Base-by-base conservation (phyloP, 2,888 invertebrate species). In the Caenorhabditis parvicauda region DNA sequence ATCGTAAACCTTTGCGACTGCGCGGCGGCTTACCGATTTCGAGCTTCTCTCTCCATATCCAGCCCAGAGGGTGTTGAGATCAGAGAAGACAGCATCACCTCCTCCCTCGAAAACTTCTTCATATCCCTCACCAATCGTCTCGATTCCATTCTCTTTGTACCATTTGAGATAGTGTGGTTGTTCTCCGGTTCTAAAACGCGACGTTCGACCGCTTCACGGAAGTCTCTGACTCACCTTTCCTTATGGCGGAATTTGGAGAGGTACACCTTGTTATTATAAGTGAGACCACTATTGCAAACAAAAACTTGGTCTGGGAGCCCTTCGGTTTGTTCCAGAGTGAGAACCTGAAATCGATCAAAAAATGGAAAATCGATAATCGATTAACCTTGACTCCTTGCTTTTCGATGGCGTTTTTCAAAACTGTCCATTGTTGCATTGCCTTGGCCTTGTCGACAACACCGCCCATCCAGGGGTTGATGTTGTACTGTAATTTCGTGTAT, bases 381-480 rank as follows among this genome's bases (percentile, higher is more conserved):
- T 19, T 59, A 41, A 74, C 79, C 56, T 75, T 47, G 14, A 80
- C 77, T 12, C 76, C 79, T 29, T 76, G 69, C 12, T 67, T 62
- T 52, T 81, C 79, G 25, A 81, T 76, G 3, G 70, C 68, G n/a
- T 45, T 44, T 49, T 76, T 77, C 53, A 81, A 59, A 6, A 52
- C 29, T 32, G 65, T 62, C 81, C 81, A 81, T 57, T 80, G 80
- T 24, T 59, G 32, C 43, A 62, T 59, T 6, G 79, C 77, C 49
- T 70, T 72, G 17, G 57, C 52, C 44, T 69, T 59, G 54, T 81
- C 76, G 17, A 81, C 81, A 12, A 62, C 65, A n/a, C 79, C 79
- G 24, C 79, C 79, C 81, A 81, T 81, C 80, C 80, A 81, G 17
- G 79, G 78, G 54, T 81, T 81, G 53, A 81, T 81, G 3, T 67